Base-by-base conservation (phyloP, 2,113 vertebrate species). In the Notothenia coriiceps region DNA sequence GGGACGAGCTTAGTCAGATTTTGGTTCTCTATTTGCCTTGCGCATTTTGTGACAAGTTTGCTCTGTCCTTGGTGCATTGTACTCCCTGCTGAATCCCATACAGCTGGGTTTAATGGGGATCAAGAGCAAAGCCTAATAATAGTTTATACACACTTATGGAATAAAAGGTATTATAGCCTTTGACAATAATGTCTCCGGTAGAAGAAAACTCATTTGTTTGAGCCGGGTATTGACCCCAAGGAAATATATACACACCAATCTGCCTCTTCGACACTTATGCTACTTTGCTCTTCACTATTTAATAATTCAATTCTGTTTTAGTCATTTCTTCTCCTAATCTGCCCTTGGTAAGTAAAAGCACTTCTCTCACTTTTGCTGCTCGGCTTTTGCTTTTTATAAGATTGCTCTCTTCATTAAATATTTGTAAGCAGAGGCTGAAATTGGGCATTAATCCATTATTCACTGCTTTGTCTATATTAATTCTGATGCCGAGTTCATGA, bases 61-160 rank as follows among this genome's bases (percentile, higher is more conserved):
- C 74, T 87, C 64, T 83, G 77, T 79, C 82, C 85, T 83, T 81
- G 82, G 49, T 77, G 74, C 70, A 70, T 61, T 71, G 43, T 61
- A 61, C 69, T 80, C 67, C 68, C 71, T 18, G 75, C 79, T 84
- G 86, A 77, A 83, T 87, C 70, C 75, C 63, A 60, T 80, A 62
- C 63, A 77, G 78, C 72, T 74, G 82, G 71, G 75, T 86, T 86
- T 77, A 82, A 78, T 79, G 66, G 79, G 80, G 80, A 85, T 78
- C 62, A 80, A 79, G 52, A 82, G 51, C 61, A 66, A 29, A 47
- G 74, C 73, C 70, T 83, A 64, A 83, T 69, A 78, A 68, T 75
- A 78, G 75, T 84, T 86, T 83, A 79, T 74, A 70, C 61, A 78
- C 56, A 77, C 74, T 85, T 79, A 78, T 22, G 52, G 67, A 73